These are phyloP conservation scores for Amblyjoppa fuscipennis DNA, from an alignment of 2,888 invertebrate species.

Conservation along the genomic window DNA sequence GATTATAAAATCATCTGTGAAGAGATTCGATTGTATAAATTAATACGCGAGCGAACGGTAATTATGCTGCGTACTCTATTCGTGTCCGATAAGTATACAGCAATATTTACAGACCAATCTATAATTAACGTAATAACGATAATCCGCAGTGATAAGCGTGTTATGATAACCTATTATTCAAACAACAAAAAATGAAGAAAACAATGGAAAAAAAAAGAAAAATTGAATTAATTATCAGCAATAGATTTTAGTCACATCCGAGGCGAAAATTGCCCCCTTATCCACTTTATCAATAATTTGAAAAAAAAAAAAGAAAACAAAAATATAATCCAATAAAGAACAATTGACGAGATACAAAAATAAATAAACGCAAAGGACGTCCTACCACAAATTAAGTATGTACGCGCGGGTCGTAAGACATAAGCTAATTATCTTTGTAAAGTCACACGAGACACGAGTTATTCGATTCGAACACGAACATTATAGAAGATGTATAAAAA, in stretches of 20 bases:
- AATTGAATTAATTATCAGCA: conserved; percentile 10
- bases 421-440: conserved; percentile 38
- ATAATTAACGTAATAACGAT: conserved; percentile 54
- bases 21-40: conserved; percentile 33
- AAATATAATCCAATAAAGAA: conserved; percentile 25
- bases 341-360: conserved; percentile 13
- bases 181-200: conserved; percentile 12
- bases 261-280: conserved; percentile 47
- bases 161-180: conserved; percentile 24
- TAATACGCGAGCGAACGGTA: conserved; percentile 55
- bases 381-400: conserved; percentile 32
- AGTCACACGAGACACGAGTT: neutral
- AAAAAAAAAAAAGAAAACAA: conserved; percentile 20
- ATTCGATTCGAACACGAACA: neutral
- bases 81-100: conserved; percentile 67
- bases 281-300: conserved; percentile 34
- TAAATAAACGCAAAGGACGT: conserved; percentile 27
- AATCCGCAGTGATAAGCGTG: conserved; percentile 29
- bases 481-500: neutral
- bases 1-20: conserved; percentile 33
- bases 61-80: conserved; percentile 59
- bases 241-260: conserved; percentile 21
- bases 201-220: neutral
- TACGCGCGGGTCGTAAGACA: conserved; percentile 33
- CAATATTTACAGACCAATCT: conserved; percentile 70